Evolutionary conservation across 2,113 vertebrate genomes (phyloP).

Genomic region (Phylloscopus whistleri): DNA sequence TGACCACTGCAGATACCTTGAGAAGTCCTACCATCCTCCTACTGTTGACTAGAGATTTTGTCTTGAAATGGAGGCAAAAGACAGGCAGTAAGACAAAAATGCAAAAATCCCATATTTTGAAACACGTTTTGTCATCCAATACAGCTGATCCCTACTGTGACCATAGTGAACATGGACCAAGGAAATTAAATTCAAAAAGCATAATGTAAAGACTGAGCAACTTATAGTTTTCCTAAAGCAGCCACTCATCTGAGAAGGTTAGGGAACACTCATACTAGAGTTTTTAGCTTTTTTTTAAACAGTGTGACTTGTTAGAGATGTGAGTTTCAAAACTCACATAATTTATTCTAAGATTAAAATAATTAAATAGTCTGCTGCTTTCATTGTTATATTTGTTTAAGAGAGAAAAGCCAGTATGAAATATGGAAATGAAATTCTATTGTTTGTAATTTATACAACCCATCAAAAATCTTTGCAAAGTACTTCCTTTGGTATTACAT

Average conservation of each 20-base stretch:
- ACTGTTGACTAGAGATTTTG: not conserved
- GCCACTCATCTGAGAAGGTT: not conserved
- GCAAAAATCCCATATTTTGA: not conserved
- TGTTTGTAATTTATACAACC: not conserved
- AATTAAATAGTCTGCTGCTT: not conserved
- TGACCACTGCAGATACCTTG: fast-evolving
- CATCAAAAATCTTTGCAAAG: not conserved
- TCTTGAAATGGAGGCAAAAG: not conserved
- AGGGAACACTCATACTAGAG: not conserved
- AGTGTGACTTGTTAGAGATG: not conserved
- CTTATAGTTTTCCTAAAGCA: not conserved
- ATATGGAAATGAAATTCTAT: not conserved
- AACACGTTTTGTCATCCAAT: not conserved
- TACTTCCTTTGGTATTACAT: not conserved
- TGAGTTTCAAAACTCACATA: not conserved
- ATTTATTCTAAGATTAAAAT: not conserved
- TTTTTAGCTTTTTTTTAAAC: not conserved
- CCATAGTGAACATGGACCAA: not conserved
- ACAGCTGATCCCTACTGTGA: not conserved
- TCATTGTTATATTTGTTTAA: not conserved
- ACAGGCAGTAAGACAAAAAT: not conserved
- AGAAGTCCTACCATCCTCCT: not conserved
- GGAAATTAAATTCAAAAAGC: not conserved
- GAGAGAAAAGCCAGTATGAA: not conserved
- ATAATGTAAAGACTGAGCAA: not conserved